Conservation (phyloP, 2,113 vertebrate genomes). For the Gavia stellata region DNA sequence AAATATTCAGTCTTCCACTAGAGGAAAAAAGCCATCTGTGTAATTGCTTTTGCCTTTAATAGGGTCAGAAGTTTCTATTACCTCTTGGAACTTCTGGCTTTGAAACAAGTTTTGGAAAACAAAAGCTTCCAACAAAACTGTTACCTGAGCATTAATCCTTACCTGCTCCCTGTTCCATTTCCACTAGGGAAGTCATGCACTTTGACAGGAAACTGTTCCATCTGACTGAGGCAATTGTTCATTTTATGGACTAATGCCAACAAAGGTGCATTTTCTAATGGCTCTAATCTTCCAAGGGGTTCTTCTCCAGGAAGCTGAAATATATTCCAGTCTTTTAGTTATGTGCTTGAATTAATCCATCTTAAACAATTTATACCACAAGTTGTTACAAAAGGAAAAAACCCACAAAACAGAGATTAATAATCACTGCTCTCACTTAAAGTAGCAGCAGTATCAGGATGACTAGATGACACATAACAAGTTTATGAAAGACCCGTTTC, state of each 20-base stretch:
- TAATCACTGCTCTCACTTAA: background rate
- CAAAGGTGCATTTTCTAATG: conserved; percentile 86
- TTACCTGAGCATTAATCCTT: conserved; percentile 69
- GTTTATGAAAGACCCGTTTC: background rate
- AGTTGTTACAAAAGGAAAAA: background rate
- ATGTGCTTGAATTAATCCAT: background rate
- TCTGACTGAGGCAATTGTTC: conserved; percentile 98
- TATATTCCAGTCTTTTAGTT: background rate
- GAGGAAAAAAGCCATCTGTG: background rate
- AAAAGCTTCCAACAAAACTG: background rate
- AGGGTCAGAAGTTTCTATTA: background rate
- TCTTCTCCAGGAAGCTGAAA: conserved; percentile 90
- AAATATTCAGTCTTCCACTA: background rate
- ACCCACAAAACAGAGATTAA: background rate
- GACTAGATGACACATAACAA: background rate
- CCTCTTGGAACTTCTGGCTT: background rate
- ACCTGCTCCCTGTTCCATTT: conserved; percentile 98
- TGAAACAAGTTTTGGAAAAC: background rate
- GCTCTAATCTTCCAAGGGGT: conserved; percentile 85
- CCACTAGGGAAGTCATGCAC: conserved; percentile 98
- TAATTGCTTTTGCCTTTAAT: background rate
- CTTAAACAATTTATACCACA: background rate
- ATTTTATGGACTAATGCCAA: conserved; percentile 96
- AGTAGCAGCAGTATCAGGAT: background rate
- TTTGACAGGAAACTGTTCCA: conserved; percentile 99